phyloP scores from a whole-genome alignment of 2,113 vertebrate species.

The Chloropsis cyanopogon region DNA sequence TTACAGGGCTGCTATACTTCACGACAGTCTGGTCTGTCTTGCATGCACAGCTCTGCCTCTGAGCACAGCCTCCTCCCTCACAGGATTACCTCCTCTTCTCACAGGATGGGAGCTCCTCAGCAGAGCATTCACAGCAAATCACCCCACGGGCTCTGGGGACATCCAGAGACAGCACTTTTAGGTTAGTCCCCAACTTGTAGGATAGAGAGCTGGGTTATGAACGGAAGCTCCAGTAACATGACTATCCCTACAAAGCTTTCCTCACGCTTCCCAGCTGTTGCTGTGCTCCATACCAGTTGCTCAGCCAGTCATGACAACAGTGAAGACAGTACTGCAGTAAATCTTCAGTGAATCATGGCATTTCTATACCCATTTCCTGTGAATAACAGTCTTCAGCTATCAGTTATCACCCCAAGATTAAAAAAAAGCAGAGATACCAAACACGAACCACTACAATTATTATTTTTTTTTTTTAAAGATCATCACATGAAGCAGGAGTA shows the following conservation, averaged over 20 bases:
- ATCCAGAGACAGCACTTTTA: not conserved
- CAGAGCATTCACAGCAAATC: not conserved
- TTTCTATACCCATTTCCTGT: not conserved
- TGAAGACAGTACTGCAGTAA: not conserved
- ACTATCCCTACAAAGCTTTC: not conserved
- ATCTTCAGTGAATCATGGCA: not conserved
- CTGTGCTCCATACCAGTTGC: not conserved
- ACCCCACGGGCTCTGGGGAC: not conserved
- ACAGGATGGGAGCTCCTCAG: not conserved
- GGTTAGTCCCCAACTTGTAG: not conserved
- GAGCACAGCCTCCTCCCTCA: not conserved
- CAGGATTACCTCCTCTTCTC: not conserved
- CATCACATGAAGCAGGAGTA: not conserved
- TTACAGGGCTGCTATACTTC: fast-evolving
- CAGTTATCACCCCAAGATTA: not conserved
- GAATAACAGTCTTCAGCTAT: not conserved
- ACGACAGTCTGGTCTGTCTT: not conserved
- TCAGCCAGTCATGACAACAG: not conserved
- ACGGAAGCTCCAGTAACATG: not conserved
- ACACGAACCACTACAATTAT: not conserved
- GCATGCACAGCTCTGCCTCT: not conserved
- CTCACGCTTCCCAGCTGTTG: not conserved
- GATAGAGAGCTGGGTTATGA: not conserved
- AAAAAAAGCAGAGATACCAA: not conserved
- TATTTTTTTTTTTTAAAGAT: not conserved